These are phyloP conservation scores for Drosophila anomelani DNA, from an alignment of 2,888 invertebrate genomes.

Conservation along the genomic window DNA sequence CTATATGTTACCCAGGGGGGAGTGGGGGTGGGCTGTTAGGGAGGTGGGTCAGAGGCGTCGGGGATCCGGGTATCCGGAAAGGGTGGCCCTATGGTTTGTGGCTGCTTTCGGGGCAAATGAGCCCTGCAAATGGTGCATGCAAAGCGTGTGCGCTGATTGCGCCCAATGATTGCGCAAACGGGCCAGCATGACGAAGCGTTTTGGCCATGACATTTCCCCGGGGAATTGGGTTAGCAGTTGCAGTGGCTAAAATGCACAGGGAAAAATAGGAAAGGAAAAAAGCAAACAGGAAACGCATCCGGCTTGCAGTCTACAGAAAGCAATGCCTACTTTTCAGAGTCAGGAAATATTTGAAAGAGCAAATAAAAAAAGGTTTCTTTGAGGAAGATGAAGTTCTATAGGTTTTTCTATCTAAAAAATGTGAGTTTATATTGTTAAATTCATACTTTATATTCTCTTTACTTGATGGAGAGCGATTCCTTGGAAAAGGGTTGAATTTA, in stretches of 20 bases:
- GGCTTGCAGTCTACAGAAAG: not conserved
- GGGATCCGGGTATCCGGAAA: not conserved
- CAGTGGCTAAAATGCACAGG: conserved; percentile 9
- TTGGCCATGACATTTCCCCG: conserved; percentile 58
- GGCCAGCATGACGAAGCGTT: conserved; percentile 53
- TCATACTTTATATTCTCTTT: fast-evolving
- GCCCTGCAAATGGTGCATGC: conserved; percentile 55
- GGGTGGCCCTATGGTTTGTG: conserved; percentile 32
- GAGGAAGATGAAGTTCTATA: not conserved
- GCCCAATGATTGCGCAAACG: conserved; percentile 56
- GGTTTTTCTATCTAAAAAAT: no score
- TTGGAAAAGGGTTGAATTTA: not conserved
- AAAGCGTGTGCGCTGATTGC: conserved; percentile 55
- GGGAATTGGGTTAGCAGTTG: conserved; percentile 60
- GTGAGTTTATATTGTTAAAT: no score
- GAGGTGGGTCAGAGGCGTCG: not conserved
- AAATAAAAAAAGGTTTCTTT: conserved; percentile 1
- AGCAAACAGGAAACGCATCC: not conserved
- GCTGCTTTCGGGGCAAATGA: conserved; percentile 49
- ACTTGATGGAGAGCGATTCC: no score
- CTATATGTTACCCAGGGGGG: conserved; percentile 37
- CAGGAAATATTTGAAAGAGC: not conserved
- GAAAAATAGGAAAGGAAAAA: not conserved
- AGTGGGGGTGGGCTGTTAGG: not conserved
- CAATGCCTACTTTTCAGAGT: not conserved